Percentiles rank a stretch among this genome's conserved stretches.
Evolutionary conservation across 2,113 vertebrate genomes (phyloP).

Genomic region (Sinocyclocheilus maitianheensis): DNA sequence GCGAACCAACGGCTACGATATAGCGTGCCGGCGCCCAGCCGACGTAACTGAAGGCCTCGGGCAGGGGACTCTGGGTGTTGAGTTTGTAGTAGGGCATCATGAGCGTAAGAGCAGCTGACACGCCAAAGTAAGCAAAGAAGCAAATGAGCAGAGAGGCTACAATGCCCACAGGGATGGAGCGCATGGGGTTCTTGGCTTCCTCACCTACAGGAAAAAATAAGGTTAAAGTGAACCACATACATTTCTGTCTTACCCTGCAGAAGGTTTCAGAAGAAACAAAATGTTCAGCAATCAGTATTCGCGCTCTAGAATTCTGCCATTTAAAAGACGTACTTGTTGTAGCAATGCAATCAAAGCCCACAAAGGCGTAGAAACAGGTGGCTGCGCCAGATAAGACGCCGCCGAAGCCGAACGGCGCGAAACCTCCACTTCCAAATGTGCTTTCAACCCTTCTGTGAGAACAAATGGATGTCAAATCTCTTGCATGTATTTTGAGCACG

Average conservation of each 20-base stretch:
- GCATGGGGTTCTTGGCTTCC: slow-evolving; percentile 92
- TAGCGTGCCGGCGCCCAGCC: too few relatives aligned
- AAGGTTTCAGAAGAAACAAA: neutral
- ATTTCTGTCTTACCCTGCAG: neutral
- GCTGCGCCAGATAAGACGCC: slow-evolving; percentile 88
- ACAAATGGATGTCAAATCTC: slow-evolving; percentile 4
- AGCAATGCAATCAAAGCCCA: slow-evolving; percentile 97
- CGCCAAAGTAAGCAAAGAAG: slow-evolving; percentile 92
- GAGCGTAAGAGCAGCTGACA: slow-evolving; percentile 73
- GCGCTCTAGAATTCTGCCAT: neutral
- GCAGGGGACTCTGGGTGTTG: too few relatives aligned
- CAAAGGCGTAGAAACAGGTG: slow-evolving; percentile 97
- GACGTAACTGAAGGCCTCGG: too few relatives aligned
- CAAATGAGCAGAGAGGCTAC: slow-evolving; percentile 91
- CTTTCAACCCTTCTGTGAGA: slow-evolving; percentile 49
- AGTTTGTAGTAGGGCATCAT: too few relatives aligned
- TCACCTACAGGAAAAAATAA: slow-evolving; percentile 77
- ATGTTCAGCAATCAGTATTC: neutral
- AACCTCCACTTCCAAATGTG: slow-evolving; percentile 83
- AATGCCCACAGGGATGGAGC: slow-evolving; percentile 90
- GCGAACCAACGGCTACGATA: too few relatives aligned
- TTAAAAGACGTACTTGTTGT: slow-evolving; percentile 84
- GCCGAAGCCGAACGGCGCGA: slow-evolving; percentile 86
- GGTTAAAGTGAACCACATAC: neutral
- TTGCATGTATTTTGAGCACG: too few relatives aligned